These are phyloP conservation scores for Erebia epiphron DNA, from an alignment of 2,888 invertebrate species.

Conservation along the genomic window DNA sequence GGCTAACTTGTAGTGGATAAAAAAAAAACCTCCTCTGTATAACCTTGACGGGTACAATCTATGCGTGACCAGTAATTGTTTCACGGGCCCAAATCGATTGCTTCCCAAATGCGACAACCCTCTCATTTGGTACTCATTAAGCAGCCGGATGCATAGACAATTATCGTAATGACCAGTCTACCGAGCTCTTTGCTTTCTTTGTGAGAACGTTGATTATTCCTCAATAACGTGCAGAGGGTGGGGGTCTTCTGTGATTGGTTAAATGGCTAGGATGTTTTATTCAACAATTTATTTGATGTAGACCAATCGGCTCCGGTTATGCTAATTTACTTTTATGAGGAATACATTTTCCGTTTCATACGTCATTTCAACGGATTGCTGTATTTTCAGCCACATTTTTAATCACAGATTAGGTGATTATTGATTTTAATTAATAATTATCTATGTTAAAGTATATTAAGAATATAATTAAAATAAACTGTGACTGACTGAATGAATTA, in stretches of 20 bases:
- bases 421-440: background rate
- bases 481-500: too few species aligned
- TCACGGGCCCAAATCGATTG: conserved; percentile 80
- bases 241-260: conserved; percentile 42
- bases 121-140: conserved; percentile 80
- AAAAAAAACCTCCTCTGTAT: too few species aligned
- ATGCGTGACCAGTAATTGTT: conserved; percentile 71
- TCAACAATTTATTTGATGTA: conserved; percentile 50
- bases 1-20: too few species aligned
- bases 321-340: conserved; percentile 28
- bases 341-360: conserved; percentile 2
- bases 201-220: conserved; percentile 37
- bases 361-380: background rate
- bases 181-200: conserved; percentile 59
- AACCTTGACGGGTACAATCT: conserved; percentile 28
- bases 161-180: conserved; percentile 70
- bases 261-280: conserved; percentile 52
- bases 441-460: background rate
- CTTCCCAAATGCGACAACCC: conserved; percentile 57
- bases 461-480: too few species aligned
- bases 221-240: conserved; percentile 31
- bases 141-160: conserved; percentile 70
- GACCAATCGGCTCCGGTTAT: conserved; percentile 36
- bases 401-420: background rate
- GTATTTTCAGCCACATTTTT: background rate